These are phyloP conservation scores for Megaceryle alcyon DNA, from an alignment of 2,797 vertebrate genomes.

Conservation along the genomic window DNA sequence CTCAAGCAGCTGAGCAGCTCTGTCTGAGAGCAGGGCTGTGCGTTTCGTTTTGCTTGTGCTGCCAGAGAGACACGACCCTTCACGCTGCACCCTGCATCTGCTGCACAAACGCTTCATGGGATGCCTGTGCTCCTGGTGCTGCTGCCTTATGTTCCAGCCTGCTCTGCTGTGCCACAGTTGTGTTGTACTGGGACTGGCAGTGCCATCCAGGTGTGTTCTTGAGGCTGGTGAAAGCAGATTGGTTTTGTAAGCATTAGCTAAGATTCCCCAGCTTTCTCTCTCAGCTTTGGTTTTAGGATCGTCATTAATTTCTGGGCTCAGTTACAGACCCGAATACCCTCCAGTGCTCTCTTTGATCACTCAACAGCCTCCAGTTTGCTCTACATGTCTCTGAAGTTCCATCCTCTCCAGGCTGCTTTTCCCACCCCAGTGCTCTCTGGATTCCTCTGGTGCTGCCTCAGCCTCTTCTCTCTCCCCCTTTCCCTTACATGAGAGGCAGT, in stretches of 20 bases:
- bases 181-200: background rate
- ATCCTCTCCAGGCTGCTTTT: background rate
- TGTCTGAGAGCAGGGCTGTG: background rate
- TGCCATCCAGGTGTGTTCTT: background rate
- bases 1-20: no score
- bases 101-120: rapidly evolving
- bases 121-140: no score
- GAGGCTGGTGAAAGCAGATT: background rate
- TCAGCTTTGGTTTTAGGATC: background rate
- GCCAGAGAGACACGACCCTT: background rate
- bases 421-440: background rate
- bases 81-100: background rate
- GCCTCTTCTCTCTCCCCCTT: background rate
- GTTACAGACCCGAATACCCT: background rate
- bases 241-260: background rate
- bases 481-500: background rate
- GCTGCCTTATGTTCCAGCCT: background rate
- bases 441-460: background rate
- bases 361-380: background rate
- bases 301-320: background rate
- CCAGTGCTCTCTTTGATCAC: background rate
- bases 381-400: background rate
- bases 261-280: background rate
- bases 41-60: rapidly evolving
- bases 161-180: background rate